Conservation (phyloP, 2,113 vertebrate species). For the Petaurus breviceps region DNA sequence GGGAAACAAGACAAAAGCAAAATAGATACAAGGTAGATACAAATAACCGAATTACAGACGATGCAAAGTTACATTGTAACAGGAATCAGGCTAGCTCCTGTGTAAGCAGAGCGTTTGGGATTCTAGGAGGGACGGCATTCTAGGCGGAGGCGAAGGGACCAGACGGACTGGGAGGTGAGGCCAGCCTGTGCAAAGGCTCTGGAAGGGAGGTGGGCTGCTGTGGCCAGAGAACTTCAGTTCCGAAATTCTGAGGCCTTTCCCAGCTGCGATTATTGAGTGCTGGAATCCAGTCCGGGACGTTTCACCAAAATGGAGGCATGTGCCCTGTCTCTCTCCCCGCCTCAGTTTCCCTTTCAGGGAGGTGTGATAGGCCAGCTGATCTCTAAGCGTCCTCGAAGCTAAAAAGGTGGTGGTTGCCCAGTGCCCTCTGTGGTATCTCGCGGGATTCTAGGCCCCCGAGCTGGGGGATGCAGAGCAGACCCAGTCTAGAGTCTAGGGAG, state of each 20-base stretch:
- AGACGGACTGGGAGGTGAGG: no score
- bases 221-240: background rate
- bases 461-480: constrained; percentile 82
- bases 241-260: background rate
- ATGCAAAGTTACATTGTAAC: background rate
- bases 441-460: constrained; percentile 1
- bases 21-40: background rate
- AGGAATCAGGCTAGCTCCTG: background rate
- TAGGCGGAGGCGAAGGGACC: background rate
- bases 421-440: background rate
- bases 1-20: background rate
- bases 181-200: background rate
- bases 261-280: background rate
- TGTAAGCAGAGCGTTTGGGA: background rate
- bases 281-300: background rate
- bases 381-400: background rate
- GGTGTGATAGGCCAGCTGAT: background rate
- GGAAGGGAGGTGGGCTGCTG: background rate
- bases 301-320: background rate
- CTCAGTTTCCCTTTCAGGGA: background rate
- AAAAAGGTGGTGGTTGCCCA: background rate
- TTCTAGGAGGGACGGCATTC: background rate
- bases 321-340: background rate
- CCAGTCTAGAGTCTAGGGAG: background rate
- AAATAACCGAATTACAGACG: background rate